Base-by-base conservation (phyloP, 2,797 vertebrate genomes). In the Benthosema pterotum region DNA sequence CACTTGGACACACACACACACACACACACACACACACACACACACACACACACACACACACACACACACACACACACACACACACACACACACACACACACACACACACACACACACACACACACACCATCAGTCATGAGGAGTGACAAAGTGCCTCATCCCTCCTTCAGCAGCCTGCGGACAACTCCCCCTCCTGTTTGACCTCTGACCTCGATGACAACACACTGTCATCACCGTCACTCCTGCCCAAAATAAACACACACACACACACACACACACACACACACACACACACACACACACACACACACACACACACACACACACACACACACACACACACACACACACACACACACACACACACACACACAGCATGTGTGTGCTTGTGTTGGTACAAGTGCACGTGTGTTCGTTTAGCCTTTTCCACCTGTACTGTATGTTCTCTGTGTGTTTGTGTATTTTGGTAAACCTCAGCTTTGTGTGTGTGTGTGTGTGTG, bases 121-220 rank as follows among this genome's bases (percentile, higher is more conserved):
- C 60, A 55, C 64, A 69, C 70, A 64, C 0, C 3, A 62, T 65
- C 63, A 77, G 75, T 79, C 76, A 43, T 54, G 65, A 67, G 67
- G 60, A 87, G 72, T 87, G 86, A 90, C 88, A 77, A 77, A 90
- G 72, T 82, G 82, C 72, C 77, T 80, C 69, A 69, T 84, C 68
- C 72, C 54, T 81, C 86, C 71, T 82, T 89, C 85, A 85, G 80
- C 89, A 84, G 71, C 77, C 58, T 42, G 42, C 61, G 60, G 45
- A 71, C 71, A 51, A 57, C 72, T 32, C 67, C 19, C 59, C 72
- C 72, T 68, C 77, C 51, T 59, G 15, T 38, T 16, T 83, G 74
- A 88, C 90, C 88, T 88, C 60, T 82, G 82, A 91, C 91, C 87
- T 71, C 38, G 86, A 87, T 84, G 87, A 93, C 89, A 90, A 88